A percentile compares a stretch with the other conserved stretches of the same genome.
phyloP scores from a whole-genome alignment of 2,797 vertebrate genomes.

The Anas bernieri region DNA sequence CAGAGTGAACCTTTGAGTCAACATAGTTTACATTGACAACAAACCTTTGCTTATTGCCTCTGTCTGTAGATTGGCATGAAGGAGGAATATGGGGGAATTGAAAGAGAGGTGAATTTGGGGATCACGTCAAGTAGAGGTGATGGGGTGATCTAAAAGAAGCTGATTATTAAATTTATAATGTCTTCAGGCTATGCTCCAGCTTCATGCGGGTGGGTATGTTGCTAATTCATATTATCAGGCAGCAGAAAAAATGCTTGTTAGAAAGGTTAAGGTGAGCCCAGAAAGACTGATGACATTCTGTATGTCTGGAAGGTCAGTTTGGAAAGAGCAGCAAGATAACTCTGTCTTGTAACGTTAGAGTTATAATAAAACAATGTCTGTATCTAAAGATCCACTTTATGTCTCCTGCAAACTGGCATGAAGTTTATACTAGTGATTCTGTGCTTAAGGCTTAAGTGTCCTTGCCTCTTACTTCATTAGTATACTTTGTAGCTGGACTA shows the following conservation, averaged over 20 bases:
- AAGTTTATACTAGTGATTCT: not conserved
- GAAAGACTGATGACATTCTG: not conserved
- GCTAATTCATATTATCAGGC: slow-evolving; percentile 2
- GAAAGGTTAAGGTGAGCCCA: slow-evolving; percentile 4
- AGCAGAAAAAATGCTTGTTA: not conserved
- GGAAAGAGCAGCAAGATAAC: slow-evolving; percentile 23
- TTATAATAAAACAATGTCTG: not conserved
- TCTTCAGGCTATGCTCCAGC: not conserved
- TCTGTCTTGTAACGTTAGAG: not conserved
- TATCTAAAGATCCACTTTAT: slow-evolving; percentile 20
- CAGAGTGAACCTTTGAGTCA: not conserved
- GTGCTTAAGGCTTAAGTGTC: not conserved
- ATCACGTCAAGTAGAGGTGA: not conserved
- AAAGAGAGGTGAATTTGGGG: not conserved
- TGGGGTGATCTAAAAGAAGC: not conserved
- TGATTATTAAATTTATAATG: not conserved
- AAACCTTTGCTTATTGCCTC: not conserved
- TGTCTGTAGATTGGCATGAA: not conserved
- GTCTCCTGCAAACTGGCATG: not conserved
- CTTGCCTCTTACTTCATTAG: not conserved
- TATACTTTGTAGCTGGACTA: not conserved
- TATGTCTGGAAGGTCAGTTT: slow-evolving; percentile 23
- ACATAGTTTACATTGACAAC: not conserved
- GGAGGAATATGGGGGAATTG: not conserved
- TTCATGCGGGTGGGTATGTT: not conserved